phyloP scores from a whole-genome alignment of 2,113 vertebrate genomes.

The Orycteropus afer region DNA sequence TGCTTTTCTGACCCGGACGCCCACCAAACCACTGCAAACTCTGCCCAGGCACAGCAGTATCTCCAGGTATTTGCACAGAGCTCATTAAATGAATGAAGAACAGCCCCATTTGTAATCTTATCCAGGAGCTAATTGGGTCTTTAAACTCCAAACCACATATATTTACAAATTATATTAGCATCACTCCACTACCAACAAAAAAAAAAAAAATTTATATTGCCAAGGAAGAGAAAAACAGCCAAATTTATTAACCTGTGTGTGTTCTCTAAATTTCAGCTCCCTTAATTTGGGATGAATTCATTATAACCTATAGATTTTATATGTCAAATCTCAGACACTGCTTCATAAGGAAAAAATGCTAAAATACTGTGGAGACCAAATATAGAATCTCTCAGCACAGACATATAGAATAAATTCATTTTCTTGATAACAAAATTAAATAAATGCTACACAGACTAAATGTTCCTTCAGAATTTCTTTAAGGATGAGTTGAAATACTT shows the following conservation, averaged over 20 bases:
- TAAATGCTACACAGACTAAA: not conserved
- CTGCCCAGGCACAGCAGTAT: not conserved
- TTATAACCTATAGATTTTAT: not conserved
- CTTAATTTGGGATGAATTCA: conserved; percentile 34
- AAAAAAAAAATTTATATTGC: not conserved
- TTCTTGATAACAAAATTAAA: conserved; percentile 20
- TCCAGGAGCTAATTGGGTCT: not conserved
- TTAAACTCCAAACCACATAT: conserved; percentile 4
- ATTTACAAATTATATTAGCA: not conserved
- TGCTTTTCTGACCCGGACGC: not conserved
- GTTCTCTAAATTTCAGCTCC: not conserved
- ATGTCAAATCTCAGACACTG: not conserved
- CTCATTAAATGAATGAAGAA: conserved; percentile 11
- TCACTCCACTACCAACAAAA: not conserved
- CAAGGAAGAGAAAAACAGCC: conserved; percentile 40
- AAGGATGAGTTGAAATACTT: not conserved
- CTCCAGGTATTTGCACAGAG: not conserved
- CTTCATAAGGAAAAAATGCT: not conserved
- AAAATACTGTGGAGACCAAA: not conserved
- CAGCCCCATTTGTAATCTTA: not conserved
- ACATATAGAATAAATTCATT: conserved; percentile 6
- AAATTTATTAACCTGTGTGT: not conserved
- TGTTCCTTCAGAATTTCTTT: conserved; percentile 6
- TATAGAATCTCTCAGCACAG: not conserved
- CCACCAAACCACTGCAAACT: not conserved